Percentiles rank a stretch among this genome's conserved stretches.
Conservation (phyloP, 2,797 vertebrate species). For the Neosalanx taihuensis region DNA sequence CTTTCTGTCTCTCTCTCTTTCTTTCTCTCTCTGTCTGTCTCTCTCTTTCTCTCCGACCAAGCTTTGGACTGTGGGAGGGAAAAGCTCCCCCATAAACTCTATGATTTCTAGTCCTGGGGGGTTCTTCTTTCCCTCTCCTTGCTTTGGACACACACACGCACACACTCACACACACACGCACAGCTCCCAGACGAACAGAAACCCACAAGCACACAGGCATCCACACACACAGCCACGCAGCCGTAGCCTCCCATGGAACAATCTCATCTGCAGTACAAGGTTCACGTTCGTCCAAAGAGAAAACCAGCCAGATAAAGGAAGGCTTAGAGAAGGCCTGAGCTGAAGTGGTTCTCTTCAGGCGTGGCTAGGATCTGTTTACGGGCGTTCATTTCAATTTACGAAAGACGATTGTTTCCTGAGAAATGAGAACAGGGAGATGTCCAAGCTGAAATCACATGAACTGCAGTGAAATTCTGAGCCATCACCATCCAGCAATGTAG, state of each 20-base stretch:
- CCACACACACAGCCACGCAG: conserved; percentile 23
- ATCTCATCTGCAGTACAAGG: neutral
- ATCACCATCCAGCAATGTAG: too few relatives aligned
- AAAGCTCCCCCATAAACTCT: conserved; percentile 62
- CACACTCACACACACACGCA: neutral
- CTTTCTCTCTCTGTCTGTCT: too few relatives aligned
- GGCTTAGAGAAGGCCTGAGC: neutral
- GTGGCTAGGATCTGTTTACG: neutral
- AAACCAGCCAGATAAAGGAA: conserved; percentile 40
- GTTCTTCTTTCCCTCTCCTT: conserved; percentile 28
- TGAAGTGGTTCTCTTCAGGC: conserved; percentile 24
- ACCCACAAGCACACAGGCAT: neutral
- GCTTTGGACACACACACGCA: neutral
- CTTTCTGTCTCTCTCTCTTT: too few relatives aligned
- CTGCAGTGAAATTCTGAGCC: too few relatives aligned
- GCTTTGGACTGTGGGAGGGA: conserved; percentile 63
- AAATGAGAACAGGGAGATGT: too few relatives aligned
- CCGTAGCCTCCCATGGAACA: neutral
- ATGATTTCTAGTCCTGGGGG: conserved; percentile 41
- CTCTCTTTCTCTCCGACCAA: conserved; percentile 48
- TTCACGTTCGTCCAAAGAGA: conserved; percentile 8
- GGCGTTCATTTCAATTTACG: too few relatives aligned
- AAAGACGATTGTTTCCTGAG: too few relatives aligned
- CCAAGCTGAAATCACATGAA: too few relatives aligned
- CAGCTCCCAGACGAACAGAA: neutral